Conservation (phyloP, 2,888 invertebrate genomes). For the Platerodrilus igneus region DNA sequence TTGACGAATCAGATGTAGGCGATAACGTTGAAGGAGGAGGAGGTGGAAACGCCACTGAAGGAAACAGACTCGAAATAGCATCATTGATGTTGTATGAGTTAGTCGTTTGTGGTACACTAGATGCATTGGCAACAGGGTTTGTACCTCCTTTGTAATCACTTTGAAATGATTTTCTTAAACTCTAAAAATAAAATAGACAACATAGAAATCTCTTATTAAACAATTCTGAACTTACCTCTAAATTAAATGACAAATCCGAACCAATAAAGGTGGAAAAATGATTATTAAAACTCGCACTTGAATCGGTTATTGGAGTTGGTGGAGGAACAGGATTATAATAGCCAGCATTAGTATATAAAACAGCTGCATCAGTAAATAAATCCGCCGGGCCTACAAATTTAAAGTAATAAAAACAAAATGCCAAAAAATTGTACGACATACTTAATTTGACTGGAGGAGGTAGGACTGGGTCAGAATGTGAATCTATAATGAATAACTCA, state of each 20-base stretch:
- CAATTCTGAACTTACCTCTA: constrained; percentile 37
- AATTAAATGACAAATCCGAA: constrained; percentile 58
- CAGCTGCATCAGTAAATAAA: neutral
- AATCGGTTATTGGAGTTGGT: constrained; percentile 28
- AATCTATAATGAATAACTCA: no score
- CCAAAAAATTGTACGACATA: no score
- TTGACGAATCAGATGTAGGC: constrained; percentile 15
- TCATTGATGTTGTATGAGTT: constrained; percentile 10
- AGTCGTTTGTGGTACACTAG: constrained; percentile 12
- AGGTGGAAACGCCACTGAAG: constrained; percentile 50
- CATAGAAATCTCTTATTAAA: no score
- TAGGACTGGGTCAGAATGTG: no score
- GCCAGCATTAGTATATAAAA: constrained; percentile 41
- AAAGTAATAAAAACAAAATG: no score
- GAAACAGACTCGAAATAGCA: constrained; percentile 34
- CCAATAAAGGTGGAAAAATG: constrained; percentile 64
- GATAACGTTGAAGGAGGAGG: constrained; percentile 39
- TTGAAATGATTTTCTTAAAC: constrained; percentile 19
- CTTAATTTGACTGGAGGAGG: no score
- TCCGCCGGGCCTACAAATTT: no score
- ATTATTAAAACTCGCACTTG: constrained; percentile 40
- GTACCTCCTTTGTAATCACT: no score
- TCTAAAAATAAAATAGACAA: constrained; percentile 14
- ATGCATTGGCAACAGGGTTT: constrained; percentile 3
- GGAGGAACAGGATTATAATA: constrained; percentile 50